phyloP scores from a whole-genome alignment of 1,140 invertebrate genomes.

The Hylyphantes graminicola region DNA sequence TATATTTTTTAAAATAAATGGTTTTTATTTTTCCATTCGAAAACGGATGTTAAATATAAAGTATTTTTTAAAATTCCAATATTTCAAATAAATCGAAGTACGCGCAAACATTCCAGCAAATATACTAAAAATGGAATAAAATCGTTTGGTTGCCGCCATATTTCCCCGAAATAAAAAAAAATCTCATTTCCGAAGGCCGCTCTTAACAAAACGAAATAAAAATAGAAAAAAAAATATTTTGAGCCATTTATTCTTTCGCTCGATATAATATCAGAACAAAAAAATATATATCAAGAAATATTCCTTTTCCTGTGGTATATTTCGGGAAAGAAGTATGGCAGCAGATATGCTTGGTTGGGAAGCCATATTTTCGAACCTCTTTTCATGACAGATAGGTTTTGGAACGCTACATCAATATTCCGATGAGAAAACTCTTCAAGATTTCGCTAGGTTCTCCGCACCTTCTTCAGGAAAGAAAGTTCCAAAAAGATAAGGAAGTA shows the following conservation, averaged over 20 bases:
- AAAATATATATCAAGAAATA: constrained; percentile 10
- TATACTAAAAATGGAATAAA: no score
- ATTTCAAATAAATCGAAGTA: no score
- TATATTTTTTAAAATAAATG: no score
- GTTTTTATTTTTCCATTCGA: no score
- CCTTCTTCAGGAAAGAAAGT: not conserved
- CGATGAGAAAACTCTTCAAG: constrained; percentile 37
- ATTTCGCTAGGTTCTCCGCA: constrained; percentile 18
- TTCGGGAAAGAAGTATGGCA: not conserved
- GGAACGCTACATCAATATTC: constrained; percentile 44
- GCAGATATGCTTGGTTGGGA: not conserved
- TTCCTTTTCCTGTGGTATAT: not conserved
- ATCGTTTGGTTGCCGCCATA: no score
- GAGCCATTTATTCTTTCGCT: constrained; percentile 37
- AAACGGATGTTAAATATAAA: no score
- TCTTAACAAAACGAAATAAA: no score
- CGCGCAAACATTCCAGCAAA: no score
- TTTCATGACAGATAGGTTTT: constrained; percentile 26
- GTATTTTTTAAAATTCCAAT: no score
- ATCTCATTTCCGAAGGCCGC: no score
- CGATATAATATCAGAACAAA: not conserved
- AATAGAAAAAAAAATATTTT: not conserved
- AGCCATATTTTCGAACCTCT: not conserved
- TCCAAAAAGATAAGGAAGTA: not conserved
- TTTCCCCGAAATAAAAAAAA: no score